Evolutionary conservation across 2,797 vertebrate species (phyloP).

Genomic region (Tinamus major): DNA sequence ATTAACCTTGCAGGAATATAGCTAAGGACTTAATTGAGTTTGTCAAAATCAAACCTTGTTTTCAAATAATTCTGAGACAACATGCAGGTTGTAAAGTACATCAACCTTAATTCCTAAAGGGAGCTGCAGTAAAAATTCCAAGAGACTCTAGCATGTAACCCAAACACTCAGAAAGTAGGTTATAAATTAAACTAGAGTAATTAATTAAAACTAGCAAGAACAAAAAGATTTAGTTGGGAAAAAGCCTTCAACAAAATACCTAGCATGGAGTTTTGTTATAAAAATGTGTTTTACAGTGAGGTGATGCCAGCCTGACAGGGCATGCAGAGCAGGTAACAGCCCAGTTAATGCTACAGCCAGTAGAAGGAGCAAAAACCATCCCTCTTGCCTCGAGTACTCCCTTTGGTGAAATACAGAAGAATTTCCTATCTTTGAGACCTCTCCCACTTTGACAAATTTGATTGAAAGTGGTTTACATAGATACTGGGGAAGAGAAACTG

Average conservation of each 20-base stretch:
- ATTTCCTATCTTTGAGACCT: background rate
- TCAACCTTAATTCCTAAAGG: background rate
- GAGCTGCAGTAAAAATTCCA: background rate
- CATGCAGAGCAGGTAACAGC: accelerated
- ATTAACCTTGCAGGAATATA: slow-evolving; percentile 3
- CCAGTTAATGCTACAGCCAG: background rate
- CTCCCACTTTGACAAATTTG: background rate
- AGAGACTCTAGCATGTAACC: background rate
- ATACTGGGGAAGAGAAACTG: background rate
- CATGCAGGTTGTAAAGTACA: background rate
- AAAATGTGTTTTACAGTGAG: background rate
- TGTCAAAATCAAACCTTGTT: background rate
- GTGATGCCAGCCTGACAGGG: background rate
- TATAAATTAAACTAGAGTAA: background rate
- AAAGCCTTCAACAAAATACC: background rate
- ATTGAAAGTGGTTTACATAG: background rate
- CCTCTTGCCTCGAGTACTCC: background rate
- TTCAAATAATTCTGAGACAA: background rate
- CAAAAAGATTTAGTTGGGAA: background rate
- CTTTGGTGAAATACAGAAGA: background rate
- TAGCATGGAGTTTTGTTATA: background rate
- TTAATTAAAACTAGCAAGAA: background rate
- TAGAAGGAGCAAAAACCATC: background rate
- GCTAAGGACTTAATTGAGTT: background rate
- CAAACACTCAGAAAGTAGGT: background rate